A percentile compares a stretch with the other conserved stretches of the same genome.
Evolutionary conservation across 2,797 vertebrate genomes (phyloP).

Genomic region (Acanthiza pusilla): DNA sequence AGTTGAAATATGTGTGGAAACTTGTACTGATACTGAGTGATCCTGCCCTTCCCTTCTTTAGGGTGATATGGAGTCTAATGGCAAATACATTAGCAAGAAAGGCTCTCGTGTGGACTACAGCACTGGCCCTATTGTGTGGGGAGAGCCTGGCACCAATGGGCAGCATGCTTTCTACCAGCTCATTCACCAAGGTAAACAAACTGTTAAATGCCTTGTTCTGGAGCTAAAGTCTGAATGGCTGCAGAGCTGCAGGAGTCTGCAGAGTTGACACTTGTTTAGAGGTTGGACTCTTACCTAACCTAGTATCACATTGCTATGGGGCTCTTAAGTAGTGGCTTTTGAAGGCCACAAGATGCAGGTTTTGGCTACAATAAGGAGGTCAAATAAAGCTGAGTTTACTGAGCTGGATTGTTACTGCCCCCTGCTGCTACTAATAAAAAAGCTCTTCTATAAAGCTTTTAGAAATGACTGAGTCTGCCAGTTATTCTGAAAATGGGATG

Average conservation of each 20-base stretch:
- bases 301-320: background rate
- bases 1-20: background rate
- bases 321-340: background rate
- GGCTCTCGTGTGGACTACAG: conserved; percentile 88
- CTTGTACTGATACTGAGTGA: background rate
- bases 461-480: background rate
- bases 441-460: background rate
- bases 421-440: background rate
- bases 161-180: conserved; percentile 98
- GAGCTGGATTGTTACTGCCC: background rate
- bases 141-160: conserved; percentile 96
- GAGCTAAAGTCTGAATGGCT: background rate
- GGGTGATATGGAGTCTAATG: conserved; percentile 99
- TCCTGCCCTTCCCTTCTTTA: conserved; percentile 26
- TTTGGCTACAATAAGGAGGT: background rate
- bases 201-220: background rate
- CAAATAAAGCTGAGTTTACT: background rate
- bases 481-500: background rate
- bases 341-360: background rate
- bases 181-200: conserved; percentile 90
- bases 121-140: conserved; percentile 96
- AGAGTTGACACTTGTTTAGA: background rate
- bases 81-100: conserved; percentile 91
- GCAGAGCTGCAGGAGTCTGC: background rate
- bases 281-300: background rate